Conservation (phyloP, 2,888 invertebrate species). For the Dryomyza anilis region DNA sequence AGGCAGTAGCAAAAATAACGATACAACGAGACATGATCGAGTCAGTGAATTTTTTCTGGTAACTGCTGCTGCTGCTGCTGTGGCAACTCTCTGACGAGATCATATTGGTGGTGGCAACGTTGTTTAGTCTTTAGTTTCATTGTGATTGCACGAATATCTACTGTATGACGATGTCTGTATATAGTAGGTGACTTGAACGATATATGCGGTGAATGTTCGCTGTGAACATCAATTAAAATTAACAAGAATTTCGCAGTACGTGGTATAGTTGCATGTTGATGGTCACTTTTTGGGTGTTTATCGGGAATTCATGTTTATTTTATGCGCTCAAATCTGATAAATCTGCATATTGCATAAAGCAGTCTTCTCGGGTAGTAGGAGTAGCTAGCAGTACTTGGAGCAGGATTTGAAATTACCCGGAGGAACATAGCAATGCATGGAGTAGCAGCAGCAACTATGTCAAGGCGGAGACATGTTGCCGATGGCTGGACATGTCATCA, state of each 20-base stretch:
- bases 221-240: conserved; percentile 20
- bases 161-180: too few relatives aligned
- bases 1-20: neutral
- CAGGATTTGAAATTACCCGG: neutral
- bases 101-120: too few relatives aligned
- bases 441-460: neutral
- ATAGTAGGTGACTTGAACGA: too few relatives aligned
- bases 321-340: conserved; percentile 14
- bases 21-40: neutral
- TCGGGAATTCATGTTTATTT: conserved; percentile 18
- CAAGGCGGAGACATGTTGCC: neutral
- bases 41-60: neutral
- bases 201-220: neutral
- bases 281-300: conserved; percentile 17
- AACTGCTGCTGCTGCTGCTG: neutral
- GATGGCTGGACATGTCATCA: conserved; percentile 7
- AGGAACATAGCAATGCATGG: neutral
- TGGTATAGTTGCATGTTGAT: conserved; percentile 2
- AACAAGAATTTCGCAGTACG: conserved; percentile 12
- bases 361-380: neutral
- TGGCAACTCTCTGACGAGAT: neutral
- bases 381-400: neutral
- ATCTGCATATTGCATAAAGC: conserved; percentile 10
- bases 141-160: too few relatives aligned
- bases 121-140: too few relatives aligned